Evolutionary conservation across 2,888 invertebrate genomes (phyloP).

Genomic region (Mallateleia sp.): DNA sequence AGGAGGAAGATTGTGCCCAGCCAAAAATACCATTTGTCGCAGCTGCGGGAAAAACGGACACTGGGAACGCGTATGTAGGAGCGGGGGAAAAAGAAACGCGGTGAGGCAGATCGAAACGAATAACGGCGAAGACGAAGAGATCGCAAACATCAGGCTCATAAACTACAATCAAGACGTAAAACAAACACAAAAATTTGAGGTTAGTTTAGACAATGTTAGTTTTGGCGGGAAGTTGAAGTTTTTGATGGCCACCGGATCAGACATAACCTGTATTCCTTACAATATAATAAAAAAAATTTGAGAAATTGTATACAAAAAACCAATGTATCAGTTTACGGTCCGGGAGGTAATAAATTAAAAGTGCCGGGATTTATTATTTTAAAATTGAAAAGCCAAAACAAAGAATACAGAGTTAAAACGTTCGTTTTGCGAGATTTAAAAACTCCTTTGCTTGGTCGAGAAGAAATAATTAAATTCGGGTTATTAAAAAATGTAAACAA

Average conservation of each 20-base stretch:
- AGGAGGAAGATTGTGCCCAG: conserved; percentile 68
- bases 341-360: conserved; percentile 8
- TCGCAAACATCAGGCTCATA: conserved; percentile 1
- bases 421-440: conserved; percentile 67
- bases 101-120: conserved; percentile 64
- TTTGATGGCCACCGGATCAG: conserved; percentile 71
- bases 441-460: conserved; percentile 70
- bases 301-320: background rate
- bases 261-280: conserved; percentile 62
- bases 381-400: conserved; percentile 35
- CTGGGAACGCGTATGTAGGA: conserved; percentile 77
- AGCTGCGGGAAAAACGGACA: conserved; percentile 78
- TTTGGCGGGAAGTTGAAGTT: conserved; percentile 37
- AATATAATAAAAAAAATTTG: conserved; percentile 20
- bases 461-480: conserved; percentile 49
- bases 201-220: conserved; percentile 28
- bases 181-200: conserved; percentile 22
- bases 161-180: background rate
- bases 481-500: conserved; percentile 29
- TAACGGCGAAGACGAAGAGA: conserved; percentile 3
- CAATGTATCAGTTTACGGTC: conserved; percentile 54
- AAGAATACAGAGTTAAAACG: conserved; percentile 25
- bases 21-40: conserved; percentile 67
- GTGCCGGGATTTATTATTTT: conserved; percentile 46
- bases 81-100: conserved; percentile 75